A percentile compares a stretch with the other conserved stretches of the same genome.
Evolutionary conservation across 2,113 vertebrate species (phyloP).

Genomic region (Lophochroa leadbeateri): DNA sequence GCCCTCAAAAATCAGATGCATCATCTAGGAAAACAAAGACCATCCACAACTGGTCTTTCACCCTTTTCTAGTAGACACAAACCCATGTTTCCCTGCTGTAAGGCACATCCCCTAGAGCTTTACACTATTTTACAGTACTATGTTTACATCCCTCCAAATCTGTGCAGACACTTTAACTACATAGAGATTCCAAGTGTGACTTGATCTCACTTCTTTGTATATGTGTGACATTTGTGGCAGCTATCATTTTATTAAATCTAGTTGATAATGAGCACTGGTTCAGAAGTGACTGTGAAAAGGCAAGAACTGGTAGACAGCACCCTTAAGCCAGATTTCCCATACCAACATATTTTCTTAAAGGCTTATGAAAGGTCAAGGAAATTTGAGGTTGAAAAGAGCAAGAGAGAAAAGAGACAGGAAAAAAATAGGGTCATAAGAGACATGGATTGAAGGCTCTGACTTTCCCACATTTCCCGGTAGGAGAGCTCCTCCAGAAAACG

Average conservation of each 20-base stretch:
- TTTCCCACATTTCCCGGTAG: neutral
- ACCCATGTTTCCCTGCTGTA: neutral
- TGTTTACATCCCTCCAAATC: neutral
- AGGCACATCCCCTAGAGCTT: neutral
- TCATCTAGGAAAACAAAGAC: neutral
- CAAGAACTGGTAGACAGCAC: neutral
- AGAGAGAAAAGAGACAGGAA: neutral
- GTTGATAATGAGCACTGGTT: neutral
- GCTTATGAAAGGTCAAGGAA: neutral
- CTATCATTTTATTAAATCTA: neutral
- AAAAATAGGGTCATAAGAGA: neutral
- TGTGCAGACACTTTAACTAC: neutral
- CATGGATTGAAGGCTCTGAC: neutral
- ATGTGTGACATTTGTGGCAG: fast-evolving
- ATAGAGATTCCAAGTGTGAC: fast-evolving
- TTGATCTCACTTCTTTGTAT: neutral
- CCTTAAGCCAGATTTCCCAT: neutral
- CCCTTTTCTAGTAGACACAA: neutral
- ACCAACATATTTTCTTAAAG: neutral
- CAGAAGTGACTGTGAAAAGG: neutral
- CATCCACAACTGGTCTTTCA: neutral
- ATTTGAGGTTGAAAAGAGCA: neutral
- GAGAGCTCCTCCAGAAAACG: neutral
- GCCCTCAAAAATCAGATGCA: neutral
- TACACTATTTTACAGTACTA: neutral